Conservation (phyloP, 2,113 vertebrate genomes). For the Collichthys lucidus region DNA sequence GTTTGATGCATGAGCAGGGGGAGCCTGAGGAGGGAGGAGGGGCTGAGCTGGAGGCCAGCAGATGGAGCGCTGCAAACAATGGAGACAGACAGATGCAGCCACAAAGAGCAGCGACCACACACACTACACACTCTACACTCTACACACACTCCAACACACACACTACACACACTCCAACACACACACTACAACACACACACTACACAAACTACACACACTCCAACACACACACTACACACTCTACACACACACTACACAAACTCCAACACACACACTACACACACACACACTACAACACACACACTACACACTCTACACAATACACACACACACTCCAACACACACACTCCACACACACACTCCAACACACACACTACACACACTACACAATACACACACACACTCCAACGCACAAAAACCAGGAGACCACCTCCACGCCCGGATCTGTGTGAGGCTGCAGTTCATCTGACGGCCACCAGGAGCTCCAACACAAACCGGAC, state of each 20-base stretch:
- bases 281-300: no score
- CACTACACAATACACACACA: no score
- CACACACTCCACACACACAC: no score
- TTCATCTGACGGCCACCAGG: conserved; percentile 1
- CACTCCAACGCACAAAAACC: conserved; percentile 22
- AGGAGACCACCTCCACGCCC: not conserved
- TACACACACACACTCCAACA: no score
- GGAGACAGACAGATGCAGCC: conserved; percentile 80
- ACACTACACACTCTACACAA: no score
- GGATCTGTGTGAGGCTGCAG: not conserved
- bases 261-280: no score
- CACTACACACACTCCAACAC: conserved; percentile 30
- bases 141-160: no score
- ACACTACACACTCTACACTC: conserved; percentile 46
- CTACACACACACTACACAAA: no score
- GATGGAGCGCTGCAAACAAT: conserved; percentile 83
- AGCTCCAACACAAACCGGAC: not conserved
- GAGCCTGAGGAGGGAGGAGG: conserved; percentile 23
- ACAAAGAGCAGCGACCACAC: conserved; percentile 75
- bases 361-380: no score
- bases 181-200: no score
- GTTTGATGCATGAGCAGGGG: not conserved
- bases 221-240: no score
- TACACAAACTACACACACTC: no score
- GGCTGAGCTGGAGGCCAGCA: conserved; percentile 72